Conservation (phyloP, 2,797 vertebrate species). For the Cercopithecus mitis region DNA sequence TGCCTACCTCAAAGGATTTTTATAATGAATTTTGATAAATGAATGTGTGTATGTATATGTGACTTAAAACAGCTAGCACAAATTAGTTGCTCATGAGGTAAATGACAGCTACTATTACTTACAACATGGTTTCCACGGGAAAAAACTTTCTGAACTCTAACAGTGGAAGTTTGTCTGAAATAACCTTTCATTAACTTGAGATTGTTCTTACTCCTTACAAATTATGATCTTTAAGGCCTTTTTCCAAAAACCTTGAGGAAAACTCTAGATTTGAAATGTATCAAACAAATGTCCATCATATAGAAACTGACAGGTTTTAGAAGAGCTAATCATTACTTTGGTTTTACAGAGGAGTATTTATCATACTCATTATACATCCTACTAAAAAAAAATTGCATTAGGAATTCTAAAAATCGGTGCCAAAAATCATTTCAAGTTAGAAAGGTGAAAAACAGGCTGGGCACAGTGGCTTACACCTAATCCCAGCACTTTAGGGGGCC, state of each 20-base stretch:
- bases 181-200: slow-evolving; percentile 8
- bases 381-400: neutral
- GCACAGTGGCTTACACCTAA: too few species aligned
- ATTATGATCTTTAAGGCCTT: slow-evolving; percentile 17
- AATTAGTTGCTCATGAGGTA: neutral
- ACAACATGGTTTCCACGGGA: neutral
- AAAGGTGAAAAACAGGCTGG: neutral
- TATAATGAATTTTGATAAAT: neutral
- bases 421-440: neutral
- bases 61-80: slow-evolving; percentile 26
- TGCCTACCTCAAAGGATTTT: neutral
- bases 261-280: slow-evolving; percentile 23
- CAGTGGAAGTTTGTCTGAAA: slow-evolving; percentile 40
- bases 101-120: neutral
- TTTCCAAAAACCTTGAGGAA: slow-evolving; percentile 7
- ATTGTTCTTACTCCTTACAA: neutral
- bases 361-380: neutral
- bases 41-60: neutral
- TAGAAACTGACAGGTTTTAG: neutral
- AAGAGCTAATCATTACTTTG: slow-evolving; percentile 1
- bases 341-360: neutral
- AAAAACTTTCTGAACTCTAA: neutral
- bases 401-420: slow-evolving; percentile 5
- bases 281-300: neutral
- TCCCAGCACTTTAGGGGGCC: too few species aligned